Evolutionary conservation across 2,888 invertebrate genomes (phyloP).

Genomic region (Drosophila rellima): DNA sequence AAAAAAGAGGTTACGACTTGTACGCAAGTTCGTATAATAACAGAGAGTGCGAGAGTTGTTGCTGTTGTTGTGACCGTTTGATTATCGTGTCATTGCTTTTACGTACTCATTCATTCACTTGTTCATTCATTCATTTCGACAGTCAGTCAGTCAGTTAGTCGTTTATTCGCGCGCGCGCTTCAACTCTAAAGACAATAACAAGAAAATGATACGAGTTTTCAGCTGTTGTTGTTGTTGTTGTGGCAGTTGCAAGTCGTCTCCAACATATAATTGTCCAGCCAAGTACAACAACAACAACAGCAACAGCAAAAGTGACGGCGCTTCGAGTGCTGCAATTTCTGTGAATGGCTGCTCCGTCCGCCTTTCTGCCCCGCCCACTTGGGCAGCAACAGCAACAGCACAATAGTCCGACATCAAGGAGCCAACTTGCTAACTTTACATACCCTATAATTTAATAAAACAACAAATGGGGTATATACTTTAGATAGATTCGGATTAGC

Average conservation of each 20-base stretch:
- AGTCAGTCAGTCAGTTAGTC: slow-evolving; percentile 33
- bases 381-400: slow-evolving; percentile 8
- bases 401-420: slow-evolving; percentile 40
- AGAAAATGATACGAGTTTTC: slow-evolving; percentile 64
- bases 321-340: slow-evolving; percentile 63
- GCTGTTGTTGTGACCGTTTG: slow-evolving; percentile 48
- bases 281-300: slow-evolving; percentile 23
- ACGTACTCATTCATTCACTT: slow-evolving; percentile 67
- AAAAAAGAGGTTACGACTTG: slow-evolving; percentile 28
- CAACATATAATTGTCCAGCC: slow-evolving; percentile 48
- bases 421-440: slow-evolving; percentile 16
- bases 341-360: slow-evolving; percentile 57
- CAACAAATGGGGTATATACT: not conserved
- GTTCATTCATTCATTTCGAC: slow-evolving; percentile 38
- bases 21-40: slow-evolving; percentile 50
- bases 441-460: not conserved
- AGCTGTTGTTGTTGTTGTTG: slow-evolving; percentile 34
- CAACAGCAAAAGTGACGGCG: slow-evolving; percentile 53
- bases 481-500: too few relatives aligned
- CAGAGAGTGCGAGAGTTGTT: slow-evolving; percentile 37
- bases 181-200: slow-evolving; percentile 66
- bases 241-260: slow-evolving; percentile 53
- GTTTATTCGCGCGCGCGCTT: slow-evolving; percentile 42
- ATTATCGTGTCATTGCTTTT: slow-evolving; percentile 73
- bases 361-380: not conserved